phyloP scores from a whole-genome alignment of 2,797 vertebrate genomes.

The Schizopygopsis malacanthus region DNA sequence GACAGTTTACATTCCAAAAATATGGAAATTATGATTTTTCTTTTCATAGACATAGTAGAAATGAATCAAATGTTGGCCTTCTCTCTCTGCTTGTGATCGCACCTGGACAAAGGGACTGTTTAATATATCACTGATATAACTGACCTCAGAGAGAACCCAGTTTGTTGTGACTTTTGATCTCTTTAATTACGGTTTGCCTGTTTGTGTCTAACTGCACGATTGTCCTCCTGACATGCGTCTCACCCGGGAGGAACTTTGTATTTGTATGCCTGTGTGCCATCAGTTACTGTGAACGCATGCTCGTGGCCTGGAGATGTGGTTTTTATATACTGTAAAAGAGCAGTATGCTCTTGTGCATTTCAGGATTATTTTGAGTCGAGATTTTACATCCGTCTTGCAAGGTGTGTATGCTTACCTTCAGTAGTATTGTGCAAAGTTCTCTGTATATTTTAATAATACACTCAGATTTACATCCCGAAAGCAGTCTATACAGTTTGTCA shows the following conservation, averaged over 20 bases:
- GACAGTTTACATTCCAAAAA: constrained; percentile 4
- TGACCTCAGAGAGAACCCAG: constrained; percentile 14
- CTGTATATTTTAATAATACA: not conserved
- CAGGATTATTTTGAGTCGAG: not conserved
- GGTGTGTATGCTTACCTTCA: constrained; percentile 47
- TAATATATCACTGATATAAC: constrained; percentile 1
- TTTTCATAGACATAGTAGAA: not conserved
- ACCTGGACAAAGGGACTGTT: constrained; percentile 29
- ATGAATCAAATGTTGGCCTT: not conserved
- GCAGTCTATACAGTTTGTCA: not conserved
- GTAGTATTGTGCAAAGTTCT: constrained; percentile 36
- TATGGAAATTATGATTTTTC: not conserved
- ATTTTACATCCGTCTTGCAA: constrained; percentile 34
- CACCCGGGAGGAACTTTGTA: constrained; percentile 1
- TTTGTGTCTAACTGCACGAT: constrained; percentile 9
- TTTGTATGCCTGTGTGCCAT: constrained; percentile 30
- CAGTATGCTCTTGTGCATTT: constrained; percentile 12
- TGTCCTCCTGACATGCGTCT: not conserved
- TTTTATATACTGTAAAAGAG: constrained; percentile 12
- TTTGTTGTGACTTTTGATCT: not conserved
- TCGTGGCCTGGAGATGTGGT: constrained; percentile 14
- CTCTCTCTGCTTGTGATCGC: not conserved
- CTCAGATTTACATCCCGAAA: not conserved
- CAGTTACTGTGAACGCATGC: constrained; percentile 45
- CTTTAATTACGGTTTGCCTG: not conserved